Evolutionary conservation across 2,113 vertebrate species (phyloP), one percentile per base, ranked within the genome.

Genomic region (Lamprotornis superbus): DNA sequence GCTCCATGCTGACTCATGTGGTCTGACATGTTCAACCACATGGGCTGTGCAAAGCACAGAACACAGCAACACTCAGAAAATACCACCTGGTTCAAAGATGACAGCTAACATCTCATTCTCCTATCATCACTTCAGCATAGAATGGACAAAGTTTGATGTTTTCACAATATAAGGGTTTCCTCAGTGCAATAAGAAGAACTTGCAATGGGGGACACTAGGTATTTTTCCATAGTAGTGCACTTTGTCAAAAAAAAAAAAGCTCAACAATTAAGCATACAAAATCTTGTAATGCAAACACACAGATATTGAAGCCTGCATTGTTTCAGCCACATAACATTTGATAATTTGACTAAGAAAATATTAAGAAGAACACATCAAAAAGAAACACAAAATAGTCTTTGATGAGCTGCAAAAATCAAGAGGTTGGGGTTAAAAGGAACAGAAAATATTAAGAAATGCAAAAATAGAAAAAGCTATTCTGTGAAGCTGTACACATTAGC

Each of bases 31-130:
- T 35, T 9, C 25, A n/a, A 0, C 14, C 1, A 5, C 65, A 3
- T 0, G 0, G 35, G 15, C 25, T 9, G 12, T 1, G n/a, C 24
- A 33, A 6, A 31, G 61, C 40, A 3, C 5, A 10, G 22, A 10
- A 6, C 14, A 5, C 22, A 1, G 10, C 0, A 3, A n/a, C 22
- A 23, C 18, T 28, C 8, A 1, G 23, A 33, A 79, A 74, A 53
- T 2, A 23, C 8, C 39, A 8, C 0, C 4, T 3, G 9, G 23
- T 27, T 87, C 33, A n/a, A 52, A 79, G 15, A 37, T 2, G 3
- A 18, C 25, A 42, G 50, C 13, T 22, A 56, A 22, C 30, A 31
- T 8, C 15, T 50, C 56, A 4, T 50, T 55, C 47, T 47, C 42
- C 49, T 55, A 20, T 3, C 52, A 67, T 25, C 53, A 13, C 27